phyloP scores from a whole-genome alignment of 2,888 invertebrate genomes.

The Megastigmus dorsalis region DNA sequence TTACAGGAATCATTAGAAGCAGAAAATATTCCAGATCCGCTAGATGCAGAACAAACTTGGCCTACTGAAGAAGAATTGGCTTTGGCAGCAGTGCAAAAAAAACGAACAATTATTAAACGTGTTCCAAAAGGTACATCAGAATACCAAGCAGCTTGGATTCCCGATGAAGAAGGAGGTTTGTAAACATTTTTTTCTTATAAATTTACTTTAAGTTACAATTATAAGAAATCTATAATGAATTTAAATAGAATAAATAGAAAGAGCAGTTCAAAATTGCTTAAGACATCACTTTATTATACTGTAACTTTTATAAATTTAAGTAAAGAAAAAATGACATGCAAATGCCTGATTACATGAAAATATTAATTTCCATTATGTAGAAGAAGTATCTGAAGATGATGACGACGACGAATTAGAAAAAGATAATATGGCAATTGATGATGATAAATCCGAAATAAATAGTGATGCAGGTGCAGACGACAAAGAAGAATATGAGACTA shows the following conservation, averaged over 20 bases:
- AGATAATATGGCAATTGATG: conserved; percentile 69
- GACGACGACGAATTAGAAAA: conserved; percentile 76
- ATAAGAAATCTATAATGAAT: conserved; percentile 45
- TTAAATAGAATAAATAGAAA: not conserved
- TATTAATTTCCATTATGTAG: conserved; percentile 16
- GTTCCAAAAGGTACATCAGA: conserved; percentile 97
- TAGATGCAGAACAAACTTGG: conserved; percentile 98
- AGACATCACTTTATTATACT: no score
- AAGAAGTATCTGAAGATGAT: conserved; percentile 71
- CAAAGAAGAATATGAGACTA: conserved; percentile 82
- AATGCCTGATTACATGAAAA: no score
- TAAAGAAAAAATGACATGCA: no score
- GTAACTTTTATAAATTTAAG: conserved; percentile 5
- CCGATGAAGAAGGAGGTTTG: conserved; percentile 80
- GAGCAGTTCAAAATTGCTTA: no score
- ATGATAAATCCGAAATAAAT: conserved; percentile 64
- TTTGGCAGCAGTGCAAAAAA: conserved; percentile 80
- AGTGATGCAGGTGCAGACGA: conserved; percentile 74
- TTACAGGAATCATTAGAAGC: conserved; percentile 81
- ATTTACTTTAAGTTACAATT: conserved; percentile 19
- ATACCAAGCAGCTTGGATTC: conserved; percentile 97
- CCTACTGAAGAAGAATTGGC: conserved; percentile 94
- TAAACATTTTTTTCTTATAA: conserved; percentile 11
- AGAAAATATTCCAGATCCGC: conserved; percentile 90
- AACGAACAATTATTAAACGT: conserved; percentile 83